Conservation (phyloP, 2,113 vertebrate species). For the Sclerurus mexicanus region DNA sequence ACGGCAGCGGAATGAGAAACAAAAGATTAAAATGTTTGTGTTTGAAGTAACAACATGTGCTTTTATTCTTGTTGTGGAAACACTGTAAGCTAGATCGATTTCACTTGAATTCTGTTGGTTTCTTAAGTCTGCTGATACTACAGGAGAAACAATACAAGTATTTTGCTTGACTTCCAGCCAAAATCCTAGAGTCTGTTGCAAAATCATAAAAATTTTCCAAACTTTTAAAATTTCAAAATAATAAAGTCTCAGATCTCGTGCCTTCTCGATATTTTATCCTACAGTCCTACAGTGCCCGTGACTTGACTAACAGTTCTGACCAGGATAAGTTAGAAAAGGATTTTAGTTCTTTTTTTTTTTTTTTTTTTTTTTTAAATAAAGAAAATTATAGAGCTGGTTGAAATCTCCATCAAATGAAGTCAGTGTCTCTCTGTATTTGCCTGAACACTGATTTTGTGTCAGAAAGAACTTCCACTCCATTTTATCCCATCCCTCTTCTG, state of each 20-base stretch:
- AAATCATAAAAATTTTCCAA: neutral
- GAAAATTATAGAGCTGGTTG: neutral
- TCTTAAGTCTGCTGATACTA: neutral
- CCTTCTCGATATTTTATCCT: neutral
- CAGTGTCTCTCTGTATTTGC: neutral
- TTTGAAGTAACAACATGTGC: neutral
- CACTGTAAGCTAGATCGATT: neutral
- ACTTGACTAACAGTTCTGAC: neutral
- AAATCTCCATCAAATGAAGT: neutral
- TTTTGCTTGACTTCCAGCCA: neutral
- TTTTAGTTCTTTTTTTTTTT: neutral
- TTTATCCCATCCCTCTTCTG: neutral
- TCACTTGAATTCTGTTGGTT: neutral
- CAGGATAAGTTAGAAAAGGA: neutral
- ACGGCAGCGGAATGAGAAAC: neutral
- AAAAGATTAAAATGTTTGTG: neutral
- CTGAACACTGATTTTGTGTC: neutral
- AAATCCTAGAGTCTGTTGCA: neutral
- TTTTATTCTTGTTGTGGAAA: neutral
- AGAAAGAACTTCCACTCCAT: neutral
- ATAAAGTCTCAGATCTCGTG: neutral
- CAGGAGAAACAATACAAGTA: neutral
- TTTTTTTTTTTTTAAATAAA: neutral
- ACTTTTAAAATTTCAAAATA: neutral
- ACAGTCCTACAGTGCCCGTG: neutral